Evolutionary conservation across 2,888 invertebrate genomes (phyloP).

Genomic region (Mythimna vitellina): DNA sequence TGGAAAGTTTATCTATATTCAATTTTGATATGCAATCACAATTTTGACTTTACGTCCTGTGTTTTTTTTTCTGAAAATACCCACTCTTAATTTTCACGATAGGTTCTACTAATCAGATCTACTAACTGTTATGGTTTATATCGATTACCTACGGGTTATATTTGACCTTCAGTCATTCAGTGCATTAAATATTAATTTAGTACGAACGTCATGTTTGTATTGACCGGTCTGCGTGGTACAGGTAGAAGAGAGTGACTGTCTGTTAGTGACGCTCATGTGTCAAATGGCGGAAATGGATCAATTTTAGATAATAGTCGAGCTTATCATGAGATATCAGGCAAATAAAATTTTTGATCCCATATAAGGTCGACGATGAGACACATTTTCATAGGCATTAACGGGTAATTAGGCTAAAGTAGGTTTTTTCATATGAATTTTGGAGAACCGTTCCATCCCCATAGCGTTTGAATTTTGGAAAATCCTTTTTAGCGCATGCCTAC

Average conservation of each 20-base stretch:
- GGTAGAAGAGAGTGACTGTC: neutral
- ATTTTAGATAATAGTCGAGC: neutral
- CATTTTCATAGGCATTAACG: neutral
- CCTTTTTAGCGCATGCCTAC: too few species aligned
- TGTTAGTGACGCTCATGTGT: neutral
- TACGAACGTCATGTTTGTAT: constrained; percentile 8
- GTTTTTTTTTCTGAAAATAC: neutral
- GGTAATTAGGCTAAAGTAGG: too few species aligned
- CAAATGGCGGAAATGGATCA: neutral
- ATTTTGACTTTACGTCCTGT: neutral
- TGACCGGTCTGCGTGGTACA: constrained; percentile 14
- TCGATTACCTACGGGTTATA: constrained; percentile 17
- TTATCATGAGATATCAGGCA: constrained; percentile 8
- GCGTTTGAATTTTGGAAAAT: too few species aligned
- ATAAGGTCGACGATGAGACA: neutral
- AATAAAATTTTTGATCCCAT: neutral
- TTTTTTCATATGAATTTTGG: too few species aligned
- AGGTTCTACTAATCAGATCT: neutral
- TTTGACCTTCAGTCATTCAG: constrained; percentile 27
- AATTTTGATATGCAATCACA: neutral
- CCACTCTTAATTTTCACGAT: neutral
- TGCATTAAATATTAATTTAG: constrained; percentile 32
- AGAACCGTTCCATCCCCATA: too few species aligned
- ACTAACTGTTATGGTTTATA: constrained; percentile 21
- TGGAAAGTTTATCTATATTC: constrained; percentile 8